Evolutionary conservation across 2,113 vertebrate species (phyloP).

Genomic region (Petaurus breviceps): DNA sequence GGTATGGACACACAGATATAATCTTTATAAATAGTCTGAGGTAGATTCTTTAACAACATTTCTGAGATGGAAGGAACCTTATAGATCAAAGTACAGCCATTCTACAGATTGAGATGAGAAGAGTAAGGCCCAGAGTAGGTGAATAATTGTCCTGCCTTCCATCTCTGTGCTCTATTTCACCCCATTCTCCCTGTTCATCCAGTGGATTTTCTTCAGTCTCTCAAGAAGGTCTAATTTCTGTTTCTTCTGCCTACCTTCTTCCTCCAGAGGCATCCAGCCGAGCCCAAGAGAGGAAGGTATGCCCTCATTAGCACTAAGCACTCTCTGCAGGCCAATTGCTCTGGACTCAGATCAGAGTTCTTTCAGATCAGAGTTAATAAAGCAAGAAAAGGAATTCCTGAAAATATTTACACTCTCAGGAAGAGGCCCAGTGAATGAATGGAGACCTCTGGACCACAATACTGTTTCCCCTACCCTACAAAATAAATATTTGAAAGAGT

Average conservation of each 20-base stretch:
- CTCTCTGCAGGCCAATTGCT: conserved; percentile 8
- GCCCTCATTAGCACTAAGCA: not conserved
- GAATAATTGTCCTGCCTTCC: not conserved
- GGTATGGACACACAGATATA: not conserved
- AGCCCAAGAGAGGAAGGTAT: not conserved
- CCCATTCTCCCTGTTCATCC: not conserved
- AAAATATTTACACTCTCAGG: not conserved
- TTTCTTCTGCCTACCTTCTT: not conserved
- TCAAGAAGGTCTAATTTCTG: not conserved
- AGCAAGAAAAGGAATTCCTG: not conserved
- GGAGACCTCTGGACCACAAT: not conserved
- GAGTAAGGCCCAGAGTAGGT: not conserved
- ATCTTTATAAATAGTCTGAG: not conserved
- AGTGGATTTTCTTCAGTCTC: not conserved
- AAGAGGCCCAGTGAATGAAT: not conserved
- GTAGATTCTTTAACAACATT: conserved; percentile 13
- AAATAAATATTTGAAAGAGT: conserved; percentile 1
- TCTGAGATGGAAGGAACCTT: not conserved
- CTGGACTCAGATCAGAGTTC: conserved; percentile 4
- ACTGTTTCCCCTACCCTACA: not conserved
- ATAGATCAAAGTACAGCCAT: not conserved
- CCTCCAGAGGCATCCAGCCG: not conserved
- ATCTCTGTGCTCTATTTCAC: not conserved
- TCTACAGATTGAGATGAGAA: conserved; percentile 11
- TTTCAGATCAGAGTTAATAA: conserved; percentile 36